Base-by-base conservation (phyloP, 1,140 invertebrate species). In the Notospermus geniculatus region DNA sequence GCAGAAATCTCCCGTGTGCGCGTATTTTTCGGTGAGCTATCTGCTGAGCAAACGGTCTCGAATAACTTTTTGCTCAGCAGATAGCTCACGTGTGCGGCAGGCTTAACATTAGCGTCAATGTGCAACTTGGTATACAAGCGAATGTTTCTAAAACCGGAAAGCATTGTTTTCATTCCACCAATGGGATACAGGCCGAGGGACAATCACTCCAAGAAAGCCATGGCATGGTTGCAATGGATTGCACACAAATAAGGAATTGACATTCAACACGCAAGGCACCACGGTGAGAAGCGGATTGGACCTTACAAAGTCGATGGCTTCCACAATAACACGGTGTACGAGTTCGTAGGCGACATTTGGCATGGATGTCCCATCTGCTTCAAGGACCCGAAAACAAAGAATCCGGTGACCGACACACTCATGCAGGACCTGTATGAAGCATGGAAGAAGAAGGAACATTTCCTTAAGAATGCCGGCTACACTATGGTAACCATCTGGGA, bases 331-430 rank as follows among this genome's bases (percentile, higher is more conserved):
- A 61, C 46, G 17, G 61, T 41, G 1, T 67, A 63, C 30, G 66
- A 73, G 57, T 73, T 66, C 45, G 39, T 60, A 28, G 63, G 68
- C 15, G 67, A 68, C 61, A 27, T 65, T 15, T 73, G 55, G 52
- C 67, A 71, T 32, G 71, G 69, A 9, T 70, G 70, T 65, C 57
- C 43, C 2, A 23, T 23, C 13, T 73, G 70, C 63, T 71, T 60
- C n/a, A 17, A n/a, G 55, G 7, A 57, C 56, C 2, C 55, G 54
- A 17, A 52, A 15, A 60, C 54, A 9, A 19, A 54, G n/a, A 46
- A 61, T 41, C 61, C 19, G 43, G 46, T 62, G 2, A 70, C 60
- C 1, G 25, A 62, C 46, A 56, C 62, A 23, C 61, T 57, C 1
- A 43, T 70, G 22, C 32, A 50, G 9, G 57, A 70, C 36, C 30